Conservation (phyloP, 2,113 vertebrate genomes). For the Polypterus bichir region DNA sequence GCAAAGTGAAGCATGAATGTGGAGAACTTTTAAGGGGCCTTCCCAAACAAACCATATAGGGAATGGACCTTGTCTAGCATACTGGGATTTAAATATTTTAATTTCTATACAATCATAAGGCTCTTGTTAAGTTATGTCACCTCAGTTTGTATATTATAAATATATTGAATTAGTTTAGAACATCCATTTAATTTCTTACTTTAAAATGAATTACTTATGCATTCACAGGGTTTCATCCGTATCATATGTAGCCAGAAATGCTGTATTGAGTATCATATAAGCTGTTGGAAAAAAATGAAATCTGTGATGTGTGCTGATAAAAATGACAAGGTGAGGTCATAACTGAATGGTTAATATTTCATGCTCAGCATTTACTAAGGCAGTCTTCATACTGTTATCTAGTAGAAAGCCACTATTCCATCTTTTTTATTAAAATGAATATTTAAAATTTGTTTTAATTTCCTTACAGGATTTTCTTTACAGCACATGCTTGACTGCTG, state of each 20-base stretch:
- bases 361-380: too few species aligned
- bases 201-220: conserved; percentile 5
- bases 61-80: too few species aligned
- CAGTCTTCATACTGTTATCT: too few species aligned
- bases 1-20: background rate
- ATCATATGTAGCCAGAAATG: conserved; percentile 72
- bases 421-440: too few species aligned
- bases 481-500: conserved; percentile 76
- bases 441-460: conserved; percentile 1
- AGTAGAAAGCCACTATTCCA: too few species aligned
- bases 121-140: too few species aligned
- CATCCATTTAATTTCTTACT: too few species aligned
- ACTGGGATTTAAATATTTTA: too few species aligned
- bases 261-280: conserved; percentile 75
- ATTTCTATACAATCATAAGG: too few species aligned
- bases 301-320: conserved; percentile 58
- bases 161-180: too few species aligned
- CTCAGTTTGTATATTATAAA: too few species aligned
- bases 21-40: background rate
- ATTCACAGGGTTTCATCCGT: conserved; percentile 73
- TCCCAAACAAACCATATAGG: background rate
- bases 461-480: conserved; percentile 72
- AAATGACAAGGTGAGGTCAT: conserved; percentile 74
- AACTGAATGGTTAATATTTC: background rate
- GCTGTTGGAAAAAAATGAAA: conserved; percentile 87